Percentiles rank a stretch among this genome's conserved stretches.
Evolutionary conservation across 37 sponge, comb jelly and placozoan genomes (phyloP).

Genomic region (Mnemiopsis leidyi): DNA sequence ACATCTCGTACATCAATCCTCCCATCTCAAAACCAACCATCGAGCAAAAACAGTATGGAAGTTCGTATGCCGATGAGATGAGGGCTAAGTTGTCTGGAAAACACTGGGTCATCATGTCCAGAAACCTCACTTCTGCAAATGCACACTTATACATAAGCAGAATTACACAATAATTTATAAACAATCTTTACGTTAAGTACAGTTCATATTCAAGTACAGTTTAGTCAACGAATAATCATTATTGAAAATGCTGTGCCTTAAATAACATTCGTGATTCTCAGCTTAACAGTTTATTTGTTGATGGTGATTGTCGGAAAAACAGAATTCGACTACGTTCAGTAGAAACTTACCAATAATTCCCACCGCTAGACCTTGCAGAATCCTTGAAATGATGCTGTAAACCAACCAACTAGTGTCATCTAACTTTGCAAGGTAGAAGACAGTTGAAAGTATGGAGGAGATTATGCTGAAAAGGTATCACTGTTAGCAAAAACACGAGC

Average conservation of each 20-base stretch:
- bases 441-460: not conserved
- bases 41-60: not conserved
- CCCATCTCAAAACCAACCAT: not conserved
- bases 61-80: not conserved
- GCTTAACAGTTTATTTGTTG: no score
- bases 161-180: no score
- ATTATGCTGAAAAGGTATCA: not conserved
- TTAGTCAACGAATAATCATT: no score
- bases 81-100: not conserved
- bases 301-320: no score
- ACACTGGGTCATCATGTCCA: not conserved
- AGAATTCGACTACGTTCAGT: no score
- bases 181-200: no score
- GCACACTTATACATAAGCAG: no score
- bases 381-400: not conserved
- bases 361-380: not conserved
- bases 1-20: not conserved
- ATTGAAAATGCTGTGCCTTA: no score
- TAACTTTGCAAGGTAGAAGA: not conserved
- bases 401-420: not conserved
- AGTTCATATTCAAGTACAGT: no score
- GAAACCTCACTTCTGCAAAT: not conserved
- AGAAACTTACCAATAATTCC: not conserved
- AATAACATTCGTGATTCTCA: no score
- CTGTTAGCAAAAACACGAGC: no score